Evolutionary conservation across 2,888 invertebrate genomes (phyloP).

Genomic region (Stenolophus ochropezus): DNA sequence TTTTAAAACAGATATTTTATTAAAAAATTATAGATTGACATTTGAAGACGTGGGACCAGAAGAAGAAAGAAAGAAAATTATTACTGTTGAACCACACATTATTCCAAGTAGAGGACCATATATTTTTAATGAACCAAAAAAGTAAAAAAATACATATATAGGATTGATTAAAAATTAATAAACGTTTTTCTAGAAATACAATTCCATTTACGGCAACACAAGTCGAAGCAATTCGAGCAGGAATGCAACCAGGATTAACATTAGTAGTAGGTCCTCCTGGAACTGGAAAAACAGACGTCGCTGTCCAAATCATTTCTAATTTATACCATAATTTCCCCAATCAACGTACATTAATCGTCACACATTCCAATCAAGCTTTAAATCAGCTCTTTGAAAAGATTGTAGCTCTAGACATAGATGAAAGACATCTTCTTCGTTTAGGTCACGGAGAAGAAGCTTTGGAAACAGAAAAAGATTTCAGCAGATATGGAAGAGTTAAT

Average conservation of each 20-base stretch:
- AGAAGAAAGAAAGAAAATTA: slow-evolving; percentile 75
- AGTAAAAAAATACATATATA: slow-evolving; percentile 75
- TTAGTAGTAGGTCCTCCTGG: slow-evolving; percentile 96
- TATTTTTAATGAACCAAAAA: slow-evolving; percentile 92
- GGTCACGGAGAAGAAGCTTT: slow-evolving; percentile 99
- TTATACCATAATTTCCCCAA: slow-evolving; percentile 99
- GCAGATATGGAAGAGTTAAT: slow-evolving; percentile 98
- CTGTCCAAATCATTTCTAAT: slow-evolving; percentile 99
- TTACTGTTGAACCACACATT: slow-evolving; percentile 88
- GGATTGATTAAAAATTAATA: background rate
- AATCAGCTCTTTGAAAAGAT: slow-evolving; percentile 99
- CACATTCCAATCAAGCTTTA: slow-evolving; percentile 99
- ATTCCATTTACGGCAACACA: slow-evolving; percentile 98
- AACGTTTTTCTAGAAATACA: slow-evolving; percentile 80
- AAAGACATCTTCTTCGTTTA: slow-evolving; percentile 96
- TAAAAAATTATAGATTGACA: slow-evolving; percentile 76
- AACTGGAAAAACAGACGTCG: slow-evolving; percentile 99
- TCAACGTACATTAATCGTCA: slow-evolving; percentile 98
- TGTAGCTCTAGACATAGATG: slow-evolving; percentile 97
- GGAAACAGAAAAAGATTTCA: slow-evolving; percentile 99
- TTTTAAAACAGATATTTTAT: background rate
- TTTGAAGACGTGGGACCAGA: slow-evolving; percentile 83
- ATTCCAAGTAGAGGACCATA: slow-evolving; percentile 94
- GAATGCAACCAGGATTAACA: slow-evolving; percentile 98
- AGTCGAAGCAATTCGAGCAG: slow-evolving; percentile 95